Conservation (phyloP, 1,140 invertebrate species). For the Pectinophora gossypiella region DNA sequence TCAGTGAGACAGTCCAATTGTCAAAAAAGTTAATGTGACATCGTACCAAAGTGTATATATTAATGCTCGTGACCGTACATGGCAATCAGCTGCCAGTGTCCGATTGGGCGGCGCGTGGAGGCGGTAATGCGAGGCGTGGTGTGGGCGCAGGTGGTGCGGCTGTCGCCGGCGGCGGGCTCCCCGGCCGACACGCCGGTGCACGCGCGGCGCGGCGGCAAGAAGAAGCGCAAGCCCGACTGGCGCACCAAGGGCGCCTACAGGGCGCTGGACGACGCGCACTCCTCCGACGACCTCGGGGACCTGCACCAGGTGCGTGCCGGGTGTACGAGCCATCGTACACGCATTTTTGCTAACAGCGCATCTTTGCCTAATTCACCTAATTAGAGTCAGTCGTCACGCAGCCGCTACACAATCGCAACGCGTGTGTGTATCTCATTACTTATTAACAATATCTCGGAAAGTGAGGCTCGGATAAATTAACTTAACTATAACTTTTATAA, state of each 20-base stretch:
- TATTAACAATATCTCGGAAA: background rate
- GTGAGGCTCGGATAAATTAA: background rate
- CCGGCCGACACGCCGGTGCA: constrained; percentile 64
- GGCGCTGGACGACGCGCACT: constrained; percentile 26
- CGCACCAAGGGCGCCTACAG: constrained; percentile 64
- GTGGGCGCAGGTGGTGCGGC: constrained; percentile 1
- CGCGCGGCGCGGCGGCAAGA: constrained; percentile 33
- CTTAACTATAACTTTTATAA: background rate
- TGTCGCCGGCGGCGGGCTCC: constrained; percentile 4
- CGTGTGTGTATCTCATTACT: too few species aligned
- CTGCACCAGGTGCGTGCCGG: constrained; percentile 6
- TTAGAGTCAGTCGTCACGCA: too few species aligned
- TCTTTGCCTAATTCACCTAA: too few species aligned
- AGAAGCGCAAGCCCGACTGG: constrained; percentile 68
- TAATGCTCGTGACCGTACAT: too few species aligned
- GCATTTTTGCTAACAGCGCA: too few species aligned
- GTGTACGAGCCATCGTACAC: background rate
- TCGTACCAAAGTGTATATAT: too few species aligned
- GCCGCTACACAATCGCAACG: too few species aligned
- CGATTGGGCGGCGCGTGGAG: constrained; percentile 1
- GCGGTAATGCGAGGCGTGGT: constrained; percentile 10
- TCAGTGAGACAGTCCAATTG: too few species aligned
- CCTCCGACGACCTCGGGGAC: constrained; percentile 30
- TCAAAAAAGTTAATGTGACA: too few species aligned
- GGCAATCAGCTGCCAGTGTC: too few species aligned